Evolutionary conservation across 2,113 vertebrate species (phyloP), one percentile per base, ranked within the genome.

Genomic region (Donacobius atricapilla): DNA sequence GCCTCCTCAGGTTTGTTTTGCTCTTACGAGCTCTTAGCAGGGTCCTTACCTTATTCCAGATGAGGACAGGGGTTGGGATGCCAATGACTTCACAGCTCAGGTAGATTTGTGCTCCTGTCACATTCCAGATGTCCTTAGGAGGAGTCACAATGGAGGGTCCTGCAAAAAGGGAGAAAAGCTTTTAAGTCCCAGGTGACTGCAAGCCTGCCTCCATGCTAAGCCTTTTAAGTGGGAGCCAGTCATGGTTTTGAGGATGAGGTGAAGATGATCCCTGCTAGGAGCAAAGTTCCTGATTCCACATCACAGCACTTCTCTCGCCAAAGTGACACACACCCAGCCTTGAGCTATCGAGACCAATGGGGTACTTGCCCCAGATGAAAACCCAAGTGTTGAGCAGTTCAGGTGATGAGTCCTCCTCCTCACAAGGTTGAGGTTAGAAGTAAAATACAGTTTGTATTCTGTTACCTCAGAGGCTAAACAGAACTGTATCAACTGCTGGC

Each of bases 11-110:
- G 39, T 69, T 81, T 85, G 53, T 50, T 75, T 5, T 22, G 27
- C 31, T 42, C 9, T 7, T 7, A 7, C n/a, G 39, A 58, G 53
- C 30, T 57, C 47, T 64, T 25, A 35, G 53, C 10, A 83, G 65
- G 44, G 7, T 23, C 15, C 60, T 58, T 69, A 99, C 99, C 98
- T 99, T 99, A 95, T 99, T 99, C 99, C 99, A 99, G 97, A 97
- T 99, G 87, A 99, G 98, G 73, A 99, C 98, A 17, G 99, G 99
- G 19, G 99, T 99, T 33, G 99, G 99, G 69, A 99, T 98, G 12
- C 99, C 99, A 5, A 98, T 98, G 72, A 99, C 99, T 97, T 99
- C 99, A 48, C 99, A 99, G 97, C 98, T 99, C 97, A 99, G 97
- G 97, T 98, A 99, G 72, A 99, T 98, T 95, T 99, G 98, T 81